phyloP scores from a whole-genome alignment of 2,113 vertebrate species.

The Hystrix cristata region DNA sequence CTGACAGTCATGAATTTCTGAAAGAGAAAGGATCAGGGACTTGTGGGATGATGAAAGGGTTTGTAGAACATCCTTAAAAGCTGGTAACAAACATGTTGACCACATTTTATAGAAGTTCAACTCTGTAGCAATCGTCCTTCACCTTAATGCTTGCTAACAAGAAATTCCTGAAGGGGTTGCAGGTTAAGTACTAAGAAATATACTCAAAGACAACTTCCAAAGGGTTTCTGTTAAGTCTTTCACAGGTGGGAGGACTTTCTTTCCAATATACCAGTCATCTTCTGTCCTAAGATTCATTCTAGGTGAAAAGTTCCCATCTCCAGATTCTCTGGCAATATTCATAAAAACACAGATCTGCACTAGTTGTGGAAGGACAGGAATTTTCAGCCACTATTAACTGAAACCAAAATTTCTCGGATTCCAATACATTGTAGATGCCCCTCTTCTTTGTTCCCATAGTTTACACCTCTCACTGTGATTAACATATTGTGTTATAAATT shows the following conservation, averaged over 20 bases:
- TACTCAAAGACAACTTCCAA: background rate
- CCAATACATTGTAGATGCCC: background rate
- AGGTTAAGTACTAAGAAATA: background rate
- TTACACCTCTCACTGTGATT: background rate
- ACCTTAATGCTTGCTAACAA: background rate
- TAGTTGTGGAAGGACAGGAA: background rate
- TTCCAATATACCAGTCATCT: background rate
- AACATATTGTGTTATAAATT: slow-evolving; percentile 18
- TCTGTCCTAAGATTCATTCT: background rate
- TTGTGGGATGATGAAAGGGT: background rate
- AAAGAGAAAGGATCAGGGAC: background rate
- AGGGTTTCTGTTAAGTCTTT: background rate
- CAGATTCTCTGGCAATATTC: background rate
- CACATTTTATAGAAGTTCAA: background rate
- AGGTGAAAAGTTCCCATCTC: background rate
- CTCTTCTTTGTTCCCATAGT: background rate
- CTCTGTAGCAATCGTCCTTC: background rate
- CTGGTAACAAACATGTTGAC: background rate
- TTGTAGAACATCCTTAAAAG: background rate
- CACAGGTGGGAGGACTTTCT: background rate
- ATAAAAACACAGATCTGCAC: background rate
- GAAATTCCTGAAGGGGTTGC: background rate
- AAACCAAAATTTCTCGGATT: background rate
- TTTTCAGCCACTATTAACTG: background rate
- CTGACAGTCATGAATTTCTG: slow-evolving; percentile 1